These are phyloP conservation scores for Maccullochella peelii DNA, from an alignment of 2,113 vertebrate species.

Conservation along the genomic window DNA sequence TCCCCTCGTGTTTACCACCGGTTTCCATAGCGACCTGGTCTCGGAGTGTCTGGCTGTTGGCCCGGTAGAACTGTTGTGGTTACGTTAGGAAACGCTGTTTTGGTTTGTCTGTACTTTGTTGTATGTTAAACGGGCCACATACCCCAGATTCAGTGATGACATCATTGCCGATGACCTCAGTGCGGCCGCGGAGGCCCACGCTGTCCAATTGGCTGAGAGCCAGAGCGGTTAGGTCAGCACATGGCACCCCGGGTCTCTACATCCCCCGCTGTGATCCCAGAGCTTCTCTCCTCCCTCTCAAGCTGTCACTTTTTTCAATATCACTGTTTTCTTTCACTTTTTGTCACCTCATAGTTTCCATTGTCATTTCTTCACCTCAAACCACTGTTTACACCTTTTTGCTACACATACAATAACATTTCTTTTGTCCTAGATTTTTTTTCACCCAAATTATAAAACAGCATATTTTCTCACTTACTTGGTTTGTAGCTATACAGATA, in stretches of 20 bases:
- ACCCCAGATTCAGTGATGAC: conserved; percentile 93
- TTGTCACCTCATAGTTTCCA: conserved; percentile 42
- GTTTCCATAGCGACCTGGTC: conserved; percentile 91
- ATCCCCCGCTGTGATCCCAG: conserved; percentile 61
- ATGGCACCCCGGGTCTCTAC: conserved; percentile 81
- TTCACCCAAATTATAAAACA: neutral
- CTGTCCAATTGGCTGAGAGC: conserved; percentile 68
- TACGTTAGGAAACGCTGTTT: conserved; percentile 87
- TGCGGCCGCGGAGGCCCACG: conserved; percentile 71
- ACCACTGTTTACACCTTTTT: conserved; percentile 24
- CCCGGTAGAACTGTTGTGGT: conserved; percentile 92
- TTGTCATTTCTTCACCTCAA: conserved; percentile 28
- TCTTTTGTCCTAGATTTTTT: neutral
- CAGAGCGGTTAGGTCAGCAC: conserved; percentile 92
- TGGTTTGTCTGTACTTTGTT: conserved; percentile 79
- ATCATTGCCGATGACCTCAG: conserved; percentile 89
- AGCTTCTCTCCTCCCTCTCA: conserved; percentile 53
- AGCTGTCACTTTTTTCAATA: conserved; percentile 45
- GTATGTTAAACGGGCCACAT: conserved; percentile 78
- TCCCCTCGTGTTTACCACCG: conserved; percentile 88
- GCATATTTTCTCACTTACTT: conserved; percentile 5
- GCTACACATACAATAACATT: conserved; percentile 10
- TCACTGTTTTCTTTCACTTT: conserved; percentile 39
- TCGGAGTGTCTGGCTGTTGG: conserved; percentile 88
- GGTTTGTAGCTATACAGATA: conserved; percentile 4